These are phyloP conservation scores for Drosophila histrio DNA, from an alignment of 2,888 invertebrate genomes.

Conservation along the genomic window DNA sequence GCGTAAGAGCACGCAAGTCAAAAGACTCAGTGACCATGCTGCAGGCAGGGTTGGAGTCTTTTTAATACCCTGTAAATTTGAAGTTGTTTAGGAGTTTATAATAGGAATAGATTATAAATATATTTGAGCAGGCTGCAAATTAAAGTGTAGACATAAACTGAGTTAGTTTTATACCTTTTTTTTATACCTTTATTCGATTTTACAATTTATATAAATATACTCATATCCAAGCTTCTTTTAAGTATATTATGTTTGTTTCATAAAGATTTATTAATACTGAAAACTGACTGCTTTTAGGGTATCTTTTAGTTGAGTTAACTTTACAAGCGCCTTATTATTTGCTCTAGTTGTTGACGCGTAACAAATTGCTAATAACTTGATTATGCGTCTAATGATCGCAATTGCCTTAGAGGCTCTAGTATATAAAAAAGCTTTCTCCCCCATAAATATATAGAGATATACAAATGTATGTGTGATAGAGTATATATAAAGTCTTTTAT, in stretches of 20 bases:
- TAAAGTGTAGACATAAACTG: too few relatives aligned
- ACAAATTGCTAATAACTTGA: slow-evolving; percentile 76
- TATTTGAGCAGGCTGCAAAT: too few relatives aligned
- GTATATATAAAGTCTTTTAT: slow-evolving; percentile 12
- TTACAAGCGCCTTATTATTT: not conserved
- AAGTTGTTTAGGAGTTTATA: not conserved
- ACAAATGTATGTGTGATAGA: not conserved
- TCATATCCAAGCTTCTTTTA: too few relatives aligned
- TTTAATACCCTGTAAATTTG: slow-evolving; percentile 23
- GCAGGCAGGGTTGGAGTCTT: not conserved
- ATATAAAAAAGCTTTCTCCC: slow-evolving; percentile 16
- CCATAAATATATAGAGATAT: not conserved
- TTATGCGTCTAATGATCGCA: slow-evolving; percentile 72
- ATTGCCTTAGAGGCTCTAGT: slow-evolving; percentile 42
- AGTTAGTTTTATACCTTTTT: too few relatives aligned
- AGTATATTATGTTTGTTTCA: too few relatives aligned
- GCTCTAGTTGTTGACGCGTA: slow-evolving; percentile 58
- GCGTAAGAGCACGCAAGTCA: slow-evolving; percentile 62
- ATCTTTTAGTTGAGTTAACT: not conserved
- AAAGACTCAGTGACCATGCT: not conserved
- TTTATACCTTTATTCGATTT: too few relatives aligned
- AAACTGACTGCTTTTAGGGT: too few relatives aligned
- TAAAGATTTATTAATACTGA: too few relatives aligned
- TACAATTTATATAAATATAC: too few relatives aligned
- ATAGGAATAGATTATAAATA: not conserved